These are phyloP conservation scores for Chanos chanos DNA, from an alignment of 2,797 vertebrate species.

Conservation along the genomic window DNA sequence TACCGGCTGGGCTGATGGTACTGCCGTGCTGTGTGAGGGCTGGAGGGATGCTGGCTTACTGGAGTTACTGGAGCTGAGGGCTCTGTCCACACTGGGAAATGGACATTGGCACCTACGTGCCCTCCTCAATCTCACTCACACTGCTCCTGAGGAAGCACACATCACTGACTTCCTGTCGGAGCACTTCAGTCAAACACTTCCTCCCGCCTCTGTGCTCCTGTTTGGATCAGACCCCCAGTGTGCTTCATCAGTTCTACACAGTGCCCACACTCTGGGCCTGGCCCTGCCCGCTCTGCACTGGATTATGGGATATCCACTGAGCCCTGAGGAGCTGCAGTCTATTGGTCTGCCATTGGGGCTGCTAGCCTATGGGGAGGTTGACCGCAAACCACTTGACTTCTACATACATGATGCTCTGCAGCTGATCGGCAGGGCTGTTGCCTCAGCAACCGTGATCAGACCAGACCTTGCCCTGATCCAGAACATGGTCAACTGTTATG, in stretches of 20 bases:
- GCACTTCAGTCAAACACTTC: conserved; percentile 59
- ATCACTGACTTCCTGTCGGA: conserved; percentile 64
- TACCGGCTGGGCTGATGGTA: conserved; percentile 74
- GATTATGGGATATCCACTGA: conserved; percentile 81
- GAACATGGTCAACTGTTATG: conserved; percentile 67
- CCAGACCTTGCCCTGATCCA: conserved; percentile 72
- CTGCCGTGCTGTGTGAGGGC: conserved; percentile 75
- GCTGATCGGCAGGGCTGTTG: conserved; percentile 70
- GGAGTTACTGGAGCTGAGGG: conserved; percentile 63
- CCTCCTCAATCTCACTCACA: conserved; percentile 73
- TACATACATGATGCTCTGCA: conserved; percentile 76
- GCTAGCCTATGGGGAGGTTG: conserved; percentile 80
- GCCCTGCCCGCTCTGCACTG: conserved; percentile 73
- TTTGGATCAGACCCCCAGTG: conserved; percentile 72
- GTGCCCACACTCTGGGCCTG: conserved; percentile 68
- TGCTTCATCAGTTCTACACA: conserved; percentile 64
- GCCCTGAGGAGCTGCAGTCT: conserved; percentile 68
- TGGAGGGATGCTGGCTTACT: conserved; percentile 76
- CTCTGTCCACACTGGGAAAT: conserved; percentile 28
- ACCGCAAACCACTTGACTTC: conserved; percentile 74
- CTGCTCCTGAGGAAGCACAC: conserved; percentile 49
- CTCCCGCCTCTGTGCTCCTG: conserved; percentile 65
- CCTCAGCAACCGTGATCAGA: conserved; percentile 47
- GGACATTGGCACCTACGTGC: conserved; percentile 61
- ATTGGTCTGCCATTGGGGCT: conserved; percentile 79